phyloP scores from a whole-genome alignment of 64 coral and sea anemone genomes.

The Montipora capricornis region DNA sequence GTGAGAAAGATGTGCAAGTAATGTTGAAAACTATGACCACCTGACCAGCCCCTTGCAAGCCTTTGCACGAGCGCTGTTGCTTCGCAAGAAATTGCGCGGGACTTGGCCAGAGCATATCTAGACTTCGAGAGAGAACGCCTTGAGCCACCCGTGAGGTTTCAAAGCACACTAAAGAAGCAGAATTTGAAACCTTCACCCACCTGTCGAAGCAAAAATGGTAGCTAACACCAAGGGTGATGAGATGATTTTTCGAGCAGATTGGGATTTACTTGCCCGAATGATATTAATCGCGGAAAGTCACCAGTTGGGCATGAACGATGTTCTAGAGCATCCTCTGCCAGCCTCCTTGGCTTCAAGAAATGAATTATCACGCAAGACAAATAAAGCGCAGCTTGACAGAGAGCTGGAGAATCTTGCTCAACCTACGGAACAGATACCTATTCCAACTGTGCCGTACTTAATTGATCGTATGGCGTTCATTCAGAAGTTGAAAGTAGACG shows the following conservation, averaged over 20 bases:
- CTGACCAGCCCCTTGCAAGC: too few species aligned
- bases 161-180: too few species aligned
- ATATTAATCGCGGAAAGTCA: not conserved
- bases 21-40: too few species aligned
- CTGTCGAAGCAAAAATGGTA: too few species aligned
- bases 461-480: slow-evolving; percentile 65
- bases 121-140: too few species aligned
- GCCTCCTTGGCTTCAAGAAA: not conserved
- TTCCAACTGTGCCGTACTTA: slow-evolving; percentile 39
- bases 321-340: slow-evolving; percentile 6
- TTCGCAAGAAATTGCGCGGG: too few species aligned
- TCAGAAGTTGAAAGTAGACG: slow-evolving; percentile 41
- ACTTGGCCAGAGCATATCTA: too few species aligned
- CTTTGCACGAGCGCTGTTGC: too few species aligned
- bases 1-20: too few species aligned
- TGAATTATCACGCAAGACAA: not conserved
- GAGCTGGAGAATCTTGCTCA: slow-evolving; percentile 38
- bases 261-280: not conserved
- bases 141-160: too few species aligned
- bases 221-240: too few species aligned
- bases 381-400: slow-evolving; percentile 7
- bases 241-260: not conserved
- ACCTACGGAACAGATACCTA: slow-evolving; percentile 21
- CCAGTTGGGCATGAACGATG: not conserved
- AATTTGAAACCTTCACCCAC: too few species aligned